A percentile compares a stretch with the other conserved stretches of the same genome.
These are phyloP conservation scores for Pyxicephalus adspersus DNA, from an alignment of 2,113 vertebrate species.

Conservation along the genomic window DNA sequence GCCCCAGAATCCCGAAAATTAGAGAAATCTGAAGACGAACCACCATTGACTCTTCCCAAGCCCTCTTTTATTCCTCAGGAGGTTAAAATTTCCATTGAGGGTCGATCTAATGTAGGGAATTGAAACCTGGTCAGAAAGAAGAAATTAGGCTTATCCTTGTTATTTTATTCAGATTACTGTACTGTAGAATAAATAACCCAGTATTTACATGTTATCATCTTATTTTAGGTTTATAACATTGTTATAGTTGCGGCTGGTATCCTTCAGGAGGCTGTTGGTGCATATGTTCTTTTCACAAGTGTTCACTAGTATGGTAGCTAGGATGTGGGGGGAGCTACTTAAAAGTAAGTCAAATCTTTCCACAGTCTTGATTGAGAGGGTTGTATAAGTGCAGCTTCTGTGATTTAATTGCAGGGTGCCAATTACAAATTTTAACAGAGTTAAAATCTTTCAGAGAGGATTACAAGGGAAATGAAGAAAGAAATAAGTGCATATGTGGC, in stretches of 20 bases:
- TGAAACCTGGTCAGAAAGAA: constrained; percentile 74
- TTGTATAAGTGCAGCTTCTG: constrained; percentile 66
- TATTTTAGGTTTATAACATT: constrained; percentile 88
- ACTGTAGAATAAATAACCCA: constrained; percentile 88
- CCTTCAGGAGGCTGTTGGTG: constrained; percentile 78
- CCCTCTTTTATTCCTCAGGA: constrained; percentile 96
- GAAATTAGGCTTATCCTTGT: constrained; percentile 72
- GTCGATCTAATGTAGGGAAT: constrained; percentile 96
- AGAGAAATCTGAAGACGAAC: constrained; percentile 92
- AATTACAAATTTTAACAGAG: constrained; percentile 45
- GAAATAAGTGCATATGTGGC: constrained; percentile 7
- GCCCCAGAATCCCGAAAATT: constrained; percentile 94
- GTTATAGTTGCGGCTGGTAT: constrained; percentile 84
- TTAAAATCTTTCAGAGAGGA: constrained; percentile 50
- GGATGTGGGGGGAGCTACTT: constrained; percentile 62
- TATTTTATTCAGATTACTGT: constrained; percentile 90
- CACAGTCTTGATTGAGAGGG: constrained; percentile 64
- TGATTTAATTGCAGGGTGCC: constrained; percentile 61
- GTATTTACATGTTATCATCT: constrained; percentile 92
- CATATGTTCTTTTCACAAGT: constrained; percentile 74
- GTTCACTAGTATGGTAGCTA: constrained; percentile 64
- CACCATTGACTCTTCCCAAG: constrained; percentile 92
- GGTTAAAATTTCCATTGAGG: constrained; percentile 98
- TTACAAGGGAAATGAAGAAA: constrained; percentile 61
- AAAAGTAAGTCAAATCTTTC: constrained; percentile 67